Conservation (phyloP, 2,797 vertebrate genomes). For the Benthosema pterotum region DNA sequence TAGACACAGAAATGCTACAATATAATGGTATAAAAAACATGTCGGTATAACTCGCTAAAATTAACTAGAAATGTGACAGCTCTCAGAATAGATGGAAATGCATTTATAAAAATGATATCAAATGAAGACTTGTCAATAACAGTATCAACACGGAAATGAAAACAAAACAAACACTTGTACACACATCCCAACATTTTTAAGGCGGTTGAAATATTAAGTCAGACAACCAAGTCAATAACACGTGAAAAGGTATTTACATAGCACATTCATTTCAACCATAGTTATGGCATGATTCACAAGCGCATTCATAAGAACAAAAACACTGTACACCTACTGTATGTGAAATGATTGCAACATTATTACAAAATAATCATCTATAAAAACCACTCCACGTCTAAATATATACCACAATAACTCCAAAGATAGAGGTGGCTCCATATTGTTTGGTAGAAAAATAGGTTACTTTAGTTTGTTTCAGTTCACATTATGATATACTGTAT, state of each 20-base stretch:
- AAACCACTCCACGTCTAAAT: conserved; percentile 9
- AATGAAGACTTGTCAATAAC: conserved; percentile 78
- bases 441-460: conserved; percentile 3
- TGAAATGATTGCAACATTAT: conserved; percentile 32
- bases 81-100: conserved; percentile 80
- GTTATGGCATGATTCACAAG: conserved; percentile 63
- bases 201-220: conserved; percentile 84
- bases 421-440: not conserved
- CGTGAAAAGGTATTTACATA: conserved; percentile 70
- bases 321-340: conserved; percentile 36
- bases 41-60: conserved; percentile 81
- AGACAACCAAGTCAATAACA: conserved; percentile 71
- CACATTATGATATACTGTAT: too few relatives aligned
- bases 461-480: too few relatives aligned
- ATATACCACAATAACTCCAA: not conserved
- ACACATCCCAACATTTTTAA: conserved; percentile 84
- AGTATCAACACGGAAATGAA: conserved; percentile 77
- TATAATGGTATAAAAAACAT: conserved; percentile 86
- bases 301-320: conserved; percentile 58
- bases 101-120: conserved; percentile 76
- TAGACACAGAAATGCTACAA: conserved; percentile 87
- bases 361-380: conserved; percentile 20
- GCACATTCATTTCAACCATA: conserved; percentile 63
- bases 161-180: conserved; percentile 76
- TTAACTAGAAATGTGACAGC: conserved; percentile 81